phyloP scores from a whole-genome alignment of 2,113 vertebrate species.

The Ranitomeya variabilis region DNA sequence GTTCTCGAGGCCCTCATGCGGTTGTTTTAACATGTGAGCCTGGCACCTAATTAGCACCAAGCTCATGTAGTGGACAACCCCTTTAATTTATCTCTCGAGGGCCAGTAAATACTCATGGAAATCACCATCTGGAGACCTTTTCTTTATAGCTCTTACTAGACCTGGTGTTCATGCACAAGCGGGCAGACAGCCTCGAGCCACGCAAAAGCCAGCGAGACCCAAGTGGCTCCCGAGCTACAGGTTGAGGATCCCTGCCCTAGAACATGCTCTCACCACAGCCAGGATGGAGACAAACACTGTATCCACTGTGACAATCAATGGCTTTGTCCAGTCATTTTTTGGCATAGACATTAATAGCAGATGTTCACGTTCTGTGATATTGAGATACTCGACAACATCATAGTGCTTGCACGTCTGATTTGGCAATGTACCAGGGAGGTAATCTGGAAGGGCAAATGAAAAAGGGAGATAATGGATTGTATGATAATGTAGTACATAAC shows the following conservation, averaged over 20 bases:
- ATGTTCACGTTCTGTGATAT: slow-evolving; percentile 62
- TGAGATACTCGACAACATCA: slow-evolving; percentile 67
- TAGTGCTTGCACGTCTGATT: slow-evolving; percentile 71
- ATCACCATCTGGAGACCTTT: too few species aligned
- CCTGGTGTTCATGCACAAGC: too few species aligned
- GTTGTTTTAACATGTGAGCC: too few species aligned
- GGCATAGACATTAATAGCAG: slow-evolving; percentile 67
- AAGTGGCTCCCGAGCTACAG: too few species aligned
- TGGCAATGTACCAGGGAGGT: slow-evolving; percentile 49
- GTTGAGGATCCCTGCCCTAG: background rate
- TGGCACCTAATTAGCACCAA: too few species aligned
- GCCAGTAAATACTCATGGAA: too few species aligned
- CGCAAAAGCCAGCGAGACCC: too few species aligned
- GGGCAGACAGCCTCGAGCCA: too few species aligned
- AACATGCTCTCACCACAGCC: slow-evolving; percentile 66
- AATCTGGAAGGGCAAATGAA: background rate
- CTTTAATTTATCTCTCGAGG: too few species aligned
- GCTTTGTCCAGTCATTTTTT: slow-evolving; percentile 63
- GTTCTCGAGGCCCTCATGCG: too few species aligned
- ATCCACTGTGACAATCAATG: slow-evolving; percentile 64
- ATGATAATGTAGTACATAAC: background rate
- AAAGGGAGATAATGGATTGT: background rate
- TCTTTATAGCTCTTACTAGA: too few species aligned
- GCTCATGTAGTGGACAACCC: too few species aligned
- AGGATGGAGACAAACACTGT: slow-evolving; percentile 69